Conservation (phyloP, 2,888 invertebrate genomes). For the Eupithecia dodoneata region DNA sequence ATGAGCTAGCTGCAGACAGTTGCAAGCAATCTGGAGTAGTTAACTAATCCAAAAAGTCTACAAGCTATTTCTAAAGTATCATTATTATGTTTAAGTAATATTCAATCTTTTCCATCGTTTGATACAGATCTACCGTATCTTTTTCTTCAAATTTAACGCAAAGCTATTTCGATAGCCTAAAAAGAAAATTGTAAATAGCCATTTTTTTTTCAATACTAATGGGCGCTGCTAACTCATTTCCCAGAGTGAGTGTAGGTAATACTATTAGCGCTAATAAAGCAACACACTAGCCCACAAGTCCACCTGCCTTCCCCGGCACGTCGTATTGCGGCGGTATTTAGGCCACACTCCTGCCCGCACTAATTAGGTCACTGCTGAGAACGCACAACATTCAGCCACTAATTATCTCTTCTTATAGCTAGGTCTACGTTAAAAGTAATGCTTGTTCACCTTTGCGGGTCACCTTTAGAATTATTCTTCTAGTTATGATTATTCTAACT, state of each 20-base stretch:
- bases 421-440: not conserved
- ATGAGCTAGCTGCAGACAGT: not conserved
- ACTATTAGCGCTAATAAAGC: not conserved
- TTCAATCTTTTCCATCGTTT: too few species aligned
- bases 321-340: not conserved
- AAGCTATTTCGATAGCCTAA: too few species aligned
- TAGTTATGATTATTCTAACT: not conserved
- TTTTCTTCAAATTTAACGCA: too few species aligned
- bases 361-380: not conserved
- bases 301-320: not conserved
- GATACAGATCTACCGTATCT: too few species aligned
- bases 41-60: too few species aligned
- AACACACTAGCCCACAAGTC: not conserved
- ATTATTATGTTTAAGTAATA: too few species aligned
- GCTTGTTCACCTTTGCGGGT: not conserved
- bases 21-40: not conserved
- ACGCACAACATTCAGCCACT: not conserved
- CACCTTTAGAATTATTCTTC: not conserved
- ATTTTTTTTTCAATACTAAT: not conserved
- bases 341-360: not conserved
- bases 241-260: not conserved
- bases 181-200: too few species aligned
- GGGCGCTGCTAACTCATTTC: not conserved
- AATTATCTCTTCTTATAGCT: not conserved
- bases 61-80: too few species aligned